phyloP scores from a whole-genome alignment of 2,113 vertebrate species.

The Sialia sialis region DNA sequence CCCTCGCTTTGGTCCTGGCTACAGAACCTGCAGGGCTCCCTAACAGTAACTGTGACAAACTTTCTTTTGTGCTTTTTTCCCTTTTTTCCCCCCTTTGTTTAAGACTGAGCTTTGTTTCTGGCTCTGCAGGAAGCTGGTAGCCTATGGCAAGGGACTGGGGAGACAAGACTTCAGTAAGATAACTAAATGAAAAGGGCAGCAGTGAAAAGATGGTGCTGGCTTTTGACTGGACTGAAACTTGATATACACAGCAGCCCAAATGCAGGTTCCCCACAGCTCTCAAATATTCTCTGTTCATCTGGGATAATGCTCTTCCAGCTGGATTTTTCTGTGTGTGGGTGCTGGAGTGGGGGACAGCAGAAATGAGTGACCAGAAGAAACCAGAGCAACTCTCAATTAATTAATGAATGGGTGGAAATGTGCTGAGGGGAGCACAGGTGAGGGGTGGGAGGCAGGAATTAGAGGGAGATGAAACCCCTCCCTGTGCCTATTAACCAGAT shows the following conservation, averaged over 20 bases:
- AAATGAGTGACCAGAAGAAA: background rate
- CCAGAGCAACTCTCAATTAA: background rate
- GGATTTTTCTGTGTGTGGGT: background rate
- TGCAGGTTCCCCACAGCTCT: constrained; percentile 6
- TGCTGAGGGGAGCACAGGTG: background rate
- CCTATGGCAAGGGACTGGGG: constrained; percentile 61
- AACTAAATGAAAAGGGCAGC: constrained; percentile 65
- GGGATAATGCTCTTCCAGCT: background rate
- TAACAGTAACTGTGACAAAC: constrained; percentile 53
- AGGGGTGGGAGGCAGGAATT: background rate
- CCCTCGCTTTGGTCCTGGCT: constrained; percentile 44
- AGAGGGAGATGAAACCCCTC: background rate
- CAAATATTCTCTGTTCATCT: background rate
- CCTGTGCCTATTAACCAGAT: background rate
- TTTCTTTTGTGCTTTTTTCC: constrained; percentile 50
- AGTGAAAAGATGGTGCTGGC: constrained; percentile 59
- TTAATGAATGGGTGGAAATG: background rate
- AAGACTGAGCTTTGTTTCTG: constrained; percentile 59
- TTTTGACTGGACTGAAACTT: constrained; percentile 58
- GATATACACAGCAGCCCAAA: constrained; percentile 11
- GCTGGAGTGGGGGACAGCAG: background rate
- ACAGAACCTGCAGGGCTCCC: constrained; percentile 41
- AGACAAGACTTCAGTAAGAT: constrained; percentile 61
- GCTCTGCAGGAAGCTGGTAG: constrained; percentile 55
- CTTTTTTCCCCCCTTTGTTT: constrained; percentile 53